Percentiles rank a stretch among this genome's conserved stretches.
Conservation (phyloP, 92 coral and sea anemone species). For the Blastomussa wellsi region DNA sequence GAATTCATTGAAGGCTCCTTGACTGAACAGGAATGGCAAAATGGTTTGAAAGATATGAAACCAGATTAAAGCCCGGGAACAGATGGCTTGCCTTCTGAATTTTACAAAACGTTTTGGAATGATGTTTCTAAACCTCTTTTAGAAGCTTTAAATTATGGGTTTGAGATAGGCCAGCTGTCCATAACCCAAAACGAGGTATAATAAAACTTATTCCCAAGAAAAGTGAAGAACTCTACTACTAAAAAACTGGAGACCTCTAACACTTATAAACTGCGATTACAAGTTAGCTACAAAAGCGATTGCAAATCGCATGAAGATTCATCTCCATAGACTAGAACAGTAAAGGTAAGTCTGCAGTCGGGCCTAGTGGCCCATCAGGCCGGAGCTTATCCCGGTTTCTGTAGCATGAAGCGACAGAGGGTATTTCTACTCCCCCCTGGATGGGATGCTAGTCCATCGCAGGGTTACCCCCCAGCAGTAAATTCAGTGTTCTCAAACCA, state of each 20-base stretch:
- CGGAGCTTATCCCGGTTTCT: no score
- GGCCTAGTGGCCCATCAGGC: no score
- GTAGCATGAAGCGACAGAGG: no score
- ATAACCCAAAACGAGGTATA: background rate
- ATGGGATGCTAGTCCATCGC: no score
- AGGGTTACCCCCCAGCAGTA: no score
- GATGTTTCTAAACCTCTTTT: background rate
- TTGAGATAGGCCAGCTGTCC: background rate
- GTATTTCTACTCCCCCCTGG: no score
- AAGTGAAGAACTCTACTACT: background rate
- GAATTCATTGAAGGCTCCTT: background rate
- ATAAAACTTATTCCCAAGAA: background rate
- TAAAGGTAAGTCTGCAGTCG: no score
- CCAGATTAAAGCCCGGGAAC: background rate
- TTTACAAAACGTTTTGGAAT: background rate
- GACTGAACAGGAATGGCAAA: slow-evolving; percentile 8
- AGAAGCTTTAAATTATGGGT: background rate
- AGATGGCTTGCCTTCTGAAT: slow-evolving; percentile 14
- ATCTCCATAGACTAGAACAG: background rate
- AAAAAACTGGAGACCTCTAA: background rate
- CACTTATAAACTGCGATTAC: background rate
- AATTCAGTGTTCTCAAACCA: no score
- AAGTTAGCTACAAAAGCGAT: background rate
- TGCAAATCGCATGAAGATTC: background rate
- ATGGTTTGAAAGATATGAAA: slow-evolving; percentile 23